Conservation (phyloP, 2,888 invertebrate genomes). For the Taenaris catops region DNA sequence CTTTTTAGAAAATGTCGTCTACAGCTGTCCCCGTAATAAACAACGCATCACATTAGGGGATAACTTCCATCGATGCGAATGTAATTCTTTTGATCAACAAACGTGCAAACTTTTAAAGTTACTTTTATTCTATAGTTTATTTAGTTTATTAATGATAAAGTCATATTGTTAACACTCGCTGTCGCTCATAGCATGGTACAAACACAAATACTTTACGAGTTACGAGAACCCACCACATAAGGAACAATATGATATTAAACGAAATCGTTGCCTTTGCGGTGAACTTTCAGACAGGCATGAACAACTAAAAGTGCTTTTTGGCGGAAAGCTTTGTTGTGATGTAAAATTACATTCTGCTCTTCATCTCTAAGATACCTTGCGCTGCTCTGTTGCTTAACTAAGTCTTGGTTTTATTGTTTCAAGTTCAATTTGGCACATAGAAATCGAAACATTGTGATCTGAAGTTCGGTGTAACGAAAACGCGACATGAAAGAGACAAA, state of each 20-base stretch:
- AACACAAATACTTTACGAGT: slow-evolving; percentile 39
- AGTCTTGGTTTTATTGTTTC: background rate
- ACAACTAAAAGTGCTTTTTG: slow-evolving; percentile 20
- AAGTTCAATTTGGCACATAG: too few species aligned
- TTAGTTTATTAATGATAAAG: too few species aligned
- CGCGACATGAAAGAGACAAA: background rate
- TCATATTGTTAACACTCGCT: slow-evolving; percentile 17
- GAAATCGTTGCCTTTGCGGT: slow-evolving; percentile 42
- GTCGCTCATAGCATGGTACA: slow-evolving; percentile 21
- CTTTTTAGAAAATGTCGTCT: too few species aligned
- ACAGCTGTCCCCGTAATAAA: too few species aligned
- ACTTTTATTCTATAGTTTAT: too few species aligned
- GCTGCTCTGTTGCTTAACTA: background rate
- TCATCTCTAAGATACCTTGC: background rate
- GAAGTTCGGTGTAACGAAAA: background rate
- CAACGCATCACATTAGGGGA: too few species aligned
- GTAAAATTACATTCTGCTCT: slow-evolving; percentile 3
- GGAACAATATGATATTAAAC: slow-evolving; percentile 69
- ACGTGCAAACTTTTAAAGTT: too few species aligned
- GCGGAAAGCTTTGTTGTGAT: slow-evolving; percentile 7
- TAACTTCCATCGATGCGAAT: too few species aligned
- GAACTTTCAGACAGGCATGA: slow-evolving; percentile 18
- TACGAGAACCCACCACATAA: slow-evolving; percentile 40
- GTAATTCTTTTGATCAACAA: too few species aligned
- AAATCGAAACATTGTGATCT: too few species aligned